A percentile compares a stretch with the other conserved stretches of the same genome.
These are phyloP conservation scores for Actenoides lindsayi DNA, from an alignment of 2,113 vertebrate genomes.

Conservation along the genomic window DNA sequence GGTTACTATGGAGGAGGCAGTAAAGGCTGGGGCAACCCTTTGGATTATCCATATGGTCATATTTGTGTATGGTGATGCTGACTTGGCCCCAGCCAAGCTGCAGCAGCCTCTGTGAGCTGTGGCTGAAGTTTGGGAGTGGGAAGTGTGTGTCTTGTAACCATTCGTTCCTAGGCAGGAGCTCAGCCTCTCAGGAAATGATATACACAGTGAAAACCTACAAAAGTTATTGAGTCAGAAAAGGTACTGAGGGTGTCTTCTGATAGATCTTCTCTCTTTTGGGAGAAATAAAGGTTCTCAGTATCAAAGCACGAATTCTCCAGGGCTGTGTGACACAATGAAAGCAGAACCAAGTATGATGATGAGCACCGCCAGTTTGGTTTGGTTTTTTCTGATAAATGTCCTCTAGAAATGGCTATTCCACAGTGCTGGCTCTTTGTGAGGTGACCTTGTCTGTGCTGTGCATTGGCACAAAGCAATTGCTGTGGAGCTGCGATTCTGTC, in stretches of 20 bases:
- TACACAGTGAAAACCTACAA: background rate
- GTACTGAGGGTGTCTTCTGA: background rate
- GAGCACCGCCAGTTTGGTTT: background rate
- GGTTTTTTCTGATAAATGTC: background rate
- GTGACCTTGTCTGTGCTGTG: background rate
- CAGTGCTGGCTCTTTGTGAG: background rate
- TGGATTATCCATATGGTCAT: background rate
- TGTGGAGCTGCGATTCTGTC: background rate
- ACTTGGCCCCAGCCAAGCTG: background rate
- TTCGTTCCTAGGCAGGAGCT: background rate
- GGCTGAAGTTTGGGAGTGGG: background rate
- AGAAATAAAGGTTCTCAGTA: background rate
- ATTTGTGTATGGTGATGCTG: background rate
- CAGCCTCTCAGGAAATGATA: background rate
- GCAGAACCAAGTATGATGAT: fast-evolving
- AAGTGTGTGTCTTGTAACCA: background rate
- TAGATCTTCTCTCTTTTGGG: background rate
- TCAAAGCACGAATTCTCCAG: background rate
- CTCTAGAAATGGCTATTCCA: background rate
- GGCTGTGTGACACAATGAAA: background rate
- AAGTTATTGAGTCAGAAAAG: background rate
- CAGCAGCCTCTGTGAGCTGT: background rate
- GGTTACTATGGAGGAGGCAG: background rate
- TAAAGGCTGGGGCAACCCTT: background rate
- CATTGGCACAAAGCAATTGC: background rate